Evolutionary conservation across 2,888 invertebrate genomes (phyloP), one percentile per base, ranked within the genome.

Genomic region (Tribolium freemani): DNA sequence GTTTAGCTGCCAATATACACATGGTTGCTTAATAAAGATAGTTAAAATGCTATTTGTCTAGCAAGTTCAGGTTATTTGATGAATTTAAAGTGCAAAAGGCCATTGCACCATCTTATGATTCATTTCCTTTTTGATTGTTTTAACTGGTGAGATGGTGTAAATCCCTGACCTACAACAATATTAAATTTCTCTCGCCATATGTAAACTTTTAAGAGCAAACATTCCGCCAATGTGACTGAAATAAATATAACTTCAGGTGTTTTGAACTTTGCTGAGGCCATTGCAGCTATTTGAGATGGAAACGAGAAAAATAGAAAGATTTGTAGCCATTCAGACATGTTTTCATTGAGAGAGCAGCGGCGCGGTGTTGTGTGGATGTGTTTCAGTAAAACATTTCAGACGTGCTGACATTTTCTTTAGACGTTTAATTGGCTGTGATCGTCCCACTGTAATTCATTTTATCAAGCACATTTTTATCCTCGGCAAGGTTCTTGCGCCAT

Each of bases 221-320:
- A 61, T 51, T 51, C 60, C n/a, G 63, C 53, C 60, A 77, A 69
- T 71, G 78, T 76, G 80, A 78, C 81, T 78, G 79, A 81, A 83
- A 82, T 82, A 83, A 83, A 83, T 81, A 78, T 76, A 76, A 76
- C 78, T 79, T 78, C 82, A 83, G 82, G 82, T 83, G 80, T 83
- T 80, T 83, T 83, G 81, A 83, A 83, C 83, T 82, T 78, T 63
- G 56, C 50, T 38, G 68, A 58, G 68, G 70, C 69, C 61, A 45
- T 57, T 51, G 69, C 54, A 30, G 60, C 69, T 30, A 61, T 50
- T 60, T 26, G 60, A 61, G 21, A 60, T 58, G 53, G 61, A 67
- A 56, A 46, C 56, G 13, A 31, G 63, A 63, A 63, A 70, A 70
- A 70, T 46, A 38, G 63, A 63, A 48, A 70, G 63, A 70, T 70